A percentile compares a stretch with the other conserved stretches of the same genome.
Evolutionary conservation across 2,797 vertebrate genomes (phyloP).

Genomic region (Masticophis lateralis): DNA sequence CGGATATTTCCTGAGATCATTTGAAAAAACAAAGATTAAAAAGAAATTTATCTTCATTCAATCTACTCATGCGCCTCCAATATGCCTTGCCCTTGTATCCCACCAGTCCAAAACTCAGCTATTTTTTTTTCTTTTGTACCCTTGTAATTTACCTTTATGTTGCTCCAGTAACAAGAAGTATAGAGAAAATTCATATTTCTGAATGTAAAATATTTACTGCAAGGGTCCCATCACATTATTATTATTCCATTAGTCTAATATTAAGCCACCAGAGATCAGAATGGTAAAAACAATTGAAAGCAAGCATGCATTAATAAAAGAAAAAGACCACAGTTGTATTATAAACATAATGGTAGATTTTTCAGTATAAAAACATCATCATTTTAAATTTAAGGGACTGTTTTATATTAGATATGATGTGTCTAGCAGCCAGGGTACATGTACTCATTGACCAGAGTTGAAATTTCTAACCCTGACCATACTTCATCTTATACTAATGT

Average conservation of each 20-base stretch:
- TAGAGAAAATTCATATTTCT: not conserved
- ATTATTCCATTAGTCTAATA: not conserved
- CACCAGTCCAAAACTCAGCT: not conserved
- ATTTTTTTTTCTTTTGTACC: not conserved
- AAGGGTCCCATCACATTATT: not conserved
- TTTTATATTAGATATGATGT: not conserved
- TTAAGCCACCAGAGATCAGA: not conserved
- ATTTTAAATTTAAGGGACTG: not conserved
- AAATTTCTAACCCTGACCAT: slow-evolving; percentile 20
- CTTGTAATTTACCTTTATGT: not conserved
- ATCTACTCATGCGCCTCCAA: not conserved
- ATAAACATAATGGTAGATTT: not conserved
- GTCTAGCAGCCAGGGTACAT: slow-evolving; percentile 29
- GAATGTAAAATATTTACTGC: not conserved
- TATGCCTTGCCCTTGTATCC: not conserved
- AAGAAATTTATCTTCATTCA: not conserved
- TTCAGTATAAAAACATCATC: not conserved
- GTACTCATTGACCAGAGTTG: slow-evolving; percentile 29
- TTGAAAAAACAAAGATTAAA: not conserved
- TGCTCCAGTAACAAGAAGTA: not conserved
- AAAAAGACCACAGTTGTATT: not conserved
- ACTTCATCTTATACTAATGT: not conserved
- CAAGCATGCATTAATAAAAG: not conserved
- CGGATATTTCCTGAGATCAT: not conserved
- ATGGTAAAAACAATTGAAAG: not conserved